phyloP scores from a whole-genome alignment of 2,797 vertebrate species.

The Sebastes jordani region DNA sequence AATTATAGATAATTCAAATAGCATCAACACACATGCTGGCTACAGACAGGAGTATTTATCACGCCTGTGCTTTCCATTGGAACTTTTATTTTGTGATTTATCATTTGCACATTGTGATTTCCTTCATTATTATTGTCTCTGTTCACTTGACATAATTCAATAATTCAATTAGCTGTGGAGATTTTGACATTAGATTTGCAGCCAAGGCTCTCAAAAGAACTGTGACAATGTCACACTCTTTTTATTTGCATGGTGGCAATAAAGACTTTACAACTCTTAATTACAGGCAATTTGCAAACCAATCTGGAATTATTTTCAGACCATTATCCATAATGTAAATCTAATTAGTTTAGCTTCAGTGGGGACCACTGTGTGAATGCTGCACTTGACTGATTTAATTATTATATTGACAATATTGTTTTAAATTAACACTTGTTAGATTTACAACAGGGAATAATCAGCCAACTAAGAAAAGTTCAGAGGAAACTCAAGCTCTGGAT shows the following conservation, averaged over 20 bases:
- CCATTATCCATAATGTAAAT: conserved; percentile 36
- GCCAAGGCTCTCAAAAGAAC: background rate
- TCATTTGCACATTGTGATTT: background rate
- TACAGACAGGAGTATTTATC: background rate
- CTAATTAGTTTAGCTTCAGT: conserved; percentile 37
- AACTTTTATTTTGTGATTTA: background rate
- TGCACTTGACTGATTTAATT: conserved; percentile 10
- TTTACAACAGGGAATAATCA: conserved; percentile 12
- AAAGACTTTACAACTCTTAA: conserved; percentile 37
- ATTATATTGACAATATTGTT: conserved; percentile 22
- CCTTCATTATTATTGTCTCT: background rate
- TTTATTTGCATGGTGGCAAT: conserved; percentile 14
- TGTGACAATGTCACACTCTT: conserved; percentile 11
- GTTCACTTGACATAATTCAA: background rate
- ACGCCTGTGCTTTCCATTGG: background rate
- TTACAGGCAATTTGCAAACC: conserved; percentile 34
- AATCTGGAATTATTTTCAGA: conserved; percentile 41
- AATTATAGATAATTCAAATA: background rate
- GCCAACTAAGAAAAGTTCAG: background rate
- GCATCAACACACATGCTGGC: background rate
- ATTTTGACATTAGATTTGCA: background rate
- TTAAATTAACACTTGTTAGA: conserved; percentile 28
- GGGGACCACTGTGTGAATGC: conserved; percentile 7
- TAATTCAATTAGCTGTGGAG: background rate
- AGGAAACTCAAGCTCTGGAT: background rate